Evolutionary conservation across 37 sponge, comb jelly and placozoan species (phyloP).

Genomic region (Beroe forskalii): DNA sequence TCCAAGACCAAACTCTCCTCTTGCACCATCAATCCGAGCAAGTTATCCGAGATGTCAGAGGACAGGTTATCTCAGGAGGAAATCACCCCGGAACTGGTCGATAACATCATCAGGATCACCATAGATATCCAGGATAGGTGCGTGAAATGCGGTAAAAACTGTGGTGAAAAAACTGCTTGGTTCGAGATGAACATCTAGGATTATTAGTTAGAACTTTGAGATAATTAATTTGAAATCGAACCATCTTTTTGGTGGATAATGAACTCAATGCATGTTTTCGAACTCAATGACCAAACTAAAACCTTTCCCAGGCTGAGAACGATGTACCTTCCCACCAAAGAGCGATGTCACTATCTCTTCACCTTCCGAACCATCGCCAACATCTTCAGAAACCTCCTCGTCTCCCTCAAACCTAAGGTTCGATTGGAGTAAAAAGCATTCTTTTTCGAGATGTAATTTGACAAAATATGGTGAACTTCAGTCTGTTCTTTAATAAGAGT

Average conservation of each 20-base stretch:
- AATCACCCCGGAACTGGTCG: not conserved
- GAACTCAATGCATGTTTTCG: no score
- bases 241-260: no score
- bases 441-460: no score
- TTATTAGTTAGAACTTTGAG: no score
- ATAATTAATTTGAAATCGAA: no score
- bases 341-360: constrained; percentile 57
- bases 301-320: constrained; percentile 30
- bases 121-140: constrained; percentile 47
- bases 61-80: constrained; percentile 46
- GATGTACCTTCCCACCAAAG: constrained; percentile 52
- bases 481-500: no score
- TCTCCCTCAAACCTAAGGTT: constrained; percentile 59
- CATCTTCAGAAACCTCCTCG: constrained; percentile 63
- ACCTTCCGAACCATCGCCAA: constrained; percentile 22
- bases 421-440: not conserved
- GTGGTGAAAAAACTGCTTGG: no score
- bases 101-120: constrained; percentile 8
- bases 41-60: constrained; percentile 49
- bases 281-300: no score
- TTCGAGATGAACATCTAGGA: no score
- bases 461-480: no score
- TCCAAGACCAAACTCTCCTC: constrained; percentile 31
- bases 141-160: no score
- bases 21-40: constrained; percentile 35